Percentiles rank a stretch among this genome's conserved stretches.
phyloP scores from a whole-genome alignment of 2,797 vertebrate species.

The Lateolabrax maculatus region DNA sequence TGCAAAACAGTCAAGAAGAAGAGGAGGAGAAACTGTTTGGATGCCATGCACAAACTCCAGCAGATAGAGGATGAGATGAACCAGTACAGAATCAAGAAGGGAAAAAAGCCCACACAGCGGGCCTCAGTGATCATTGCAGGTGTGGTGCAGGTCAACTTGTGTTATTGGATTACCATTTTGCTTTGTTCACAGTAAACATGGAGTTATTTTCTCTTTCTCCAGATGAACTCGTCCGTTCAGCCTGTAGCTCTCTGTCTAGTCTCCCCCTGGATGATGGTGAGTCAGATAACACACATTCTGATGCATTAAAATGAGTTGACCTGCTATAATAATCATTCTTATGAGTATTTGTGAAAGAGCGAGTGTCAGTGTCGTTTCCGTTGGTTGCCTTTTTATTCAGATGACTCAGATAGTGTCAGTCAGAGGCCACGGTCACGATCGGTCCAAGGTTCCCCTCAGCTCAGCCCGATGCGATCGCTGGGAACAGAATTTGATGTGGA shows the following conservation, averaged over 20 bases:
- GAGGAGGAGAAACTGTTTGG: conserved; percentile 93
- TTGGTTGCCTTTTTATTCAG: conserved; percentile 42
- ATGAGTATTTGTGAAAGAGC: not conserved
- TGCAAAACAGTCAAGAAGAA: conserved; percentile 97
- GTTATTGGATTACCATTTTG: not conserved
- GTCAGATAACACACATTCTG: conserved; percentile 59
- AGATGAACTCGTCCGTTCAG: conserved; percentile 95
- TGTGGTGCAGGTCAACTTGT: conserved; percentile 60
- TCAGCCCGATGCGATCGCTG: conserved; percentile 89
- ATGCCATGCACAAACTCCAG: conserved; percentile 94
- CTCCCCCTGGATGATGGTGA: conserved; percentile 93
- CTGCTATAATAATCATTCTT: not conserved
- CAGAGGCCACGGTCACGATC: conserved; percentile 91
- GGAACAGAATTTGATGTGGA: conserved; percentile 80
- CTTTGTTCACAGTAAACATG: not conserved
- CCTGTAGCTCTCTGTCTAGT: conserved; percentile 94
- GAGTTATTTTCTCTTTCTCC: conserved; percentile 49
- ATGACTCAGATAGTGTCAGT: conserved; percentile 78
- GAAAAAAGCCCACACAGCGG: conserved; percentile 93
- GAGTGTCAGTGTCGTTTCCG: not conserved
- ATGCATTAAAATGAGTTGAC: not conserved
- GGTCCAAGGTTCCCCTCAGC: conserved; percentile 91
- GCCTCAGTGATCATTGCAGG: conserved; percentile 90
- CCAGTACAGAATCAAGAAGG: conserved; percentile 93
- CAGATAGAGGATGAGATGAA: conserved; percentile 98